A percentile compares a stretch with the other conserved stretches of the same genome.
phyloP scores from a whole-genome alignment of 2,797 vertebrate genomes.

The Typhlichthys eigenmanni region DNA sequence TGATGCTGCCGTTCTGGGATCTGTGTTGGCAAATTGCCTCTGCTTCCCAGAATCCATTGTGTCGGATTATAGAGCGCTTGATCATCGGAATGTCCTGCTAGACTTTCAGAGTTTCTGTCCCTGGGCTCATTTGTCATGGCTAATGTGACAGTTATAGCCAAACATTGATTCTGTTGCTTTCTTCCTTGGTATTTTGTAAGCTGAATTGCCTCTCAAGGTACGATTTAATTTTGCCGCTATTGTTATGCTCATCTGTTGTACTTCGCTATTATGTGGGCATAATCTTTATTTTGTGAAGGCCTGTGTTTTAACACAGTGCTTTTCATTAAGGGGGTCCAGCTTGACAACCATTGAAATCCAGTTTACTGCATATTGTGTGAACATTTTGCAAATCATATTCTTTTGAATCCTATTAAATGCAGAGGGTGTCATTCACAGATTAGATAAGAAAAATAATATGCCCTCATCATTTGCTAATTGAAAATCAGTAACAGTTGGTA shows the following conservation, averaged over 20 bases:
- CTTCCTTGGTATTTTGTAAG: constrained; percentile 38
- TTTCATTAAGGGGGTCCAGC: no score
- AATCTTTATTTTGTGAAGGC: constrained; percentile 42
- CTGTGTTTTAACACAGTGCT: constrained; percentile 8
- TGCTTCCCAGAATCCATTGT: constrained; percentile 67
- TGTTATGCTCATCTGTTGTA: constrained; percentile 46
- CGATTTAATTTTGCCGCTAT: constrained; percentile 43
- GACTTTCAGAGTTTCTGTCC: constrained; percentile 47
- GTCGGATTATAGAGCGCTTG: constrained; percentile 63
- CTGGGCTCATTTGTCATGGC: constrained; percentile 57
- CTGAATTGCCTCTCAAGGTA: constrained; percentile 40
- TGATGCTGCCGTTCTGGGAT: constrained; percentile 59
- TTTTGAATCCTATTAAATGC: constrained; percentile 10
- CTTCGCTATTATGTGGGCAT: constrained; percentile 24
- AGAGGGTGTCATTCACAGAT: background rate
- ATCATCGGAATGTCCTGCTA: constrained; percentile 61
- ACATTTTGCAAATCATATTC: constrained; percentile 3
- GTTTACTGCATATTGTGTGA: constrained; percentile 14
- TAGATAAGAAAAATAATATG: constrained; percentile 3
- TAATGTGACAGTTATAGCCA: constrained; percentile 66
- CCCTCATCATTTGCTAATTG: no score
- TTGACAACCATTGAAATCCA: background rate
- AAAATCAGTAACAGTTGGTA: no score
- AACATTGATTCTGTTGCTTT: constrained; percentile 62
- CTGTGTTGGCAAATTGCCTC: constrained; percentile 64